Percentiles rank a stretch among this genome's conserved stretches.
phyloP scores from a whole-genome alignment of 2,888 invertebrate genomes.

The Synergus laeviventris region DNA sequence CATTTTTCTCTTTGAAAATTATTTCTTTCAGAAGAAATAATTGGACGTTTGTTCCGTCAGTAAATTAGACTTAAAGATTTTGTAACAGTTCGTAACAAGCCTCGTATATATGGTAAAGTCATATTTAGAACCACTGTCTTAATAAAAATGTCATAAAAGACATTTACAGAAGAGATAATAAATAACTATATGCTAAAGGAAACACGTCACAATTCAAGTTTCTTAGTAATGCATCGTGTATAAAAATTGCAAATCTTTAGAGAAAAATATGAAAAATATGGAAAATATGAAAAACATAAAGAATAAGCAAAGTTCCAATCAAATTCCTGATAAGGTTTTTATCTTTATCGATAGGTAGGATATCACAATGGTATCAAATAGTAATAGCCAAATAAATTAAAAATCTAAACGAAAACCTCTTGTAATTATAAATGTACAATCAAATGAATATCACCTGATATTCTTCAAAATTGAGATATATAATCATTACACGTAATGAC shows the following conservation, averaged over 20 bases:
- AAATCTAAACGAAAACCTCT: background rate
- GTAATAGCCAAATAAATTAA: background rate
- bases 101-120: background rate
- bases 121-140: background rate
- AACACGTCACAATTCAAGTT: background rate
- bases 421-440: background rate
- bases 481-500: background rate
- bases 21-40: background rate
- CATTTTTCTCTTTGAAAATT: background rate
- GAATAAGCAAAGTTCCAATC: too few relatives aligned
- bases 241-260: background rate
- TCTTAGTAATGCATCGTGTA: background rate
- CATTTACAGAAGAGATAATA: background rate
- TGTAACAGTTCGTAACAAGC: background rate
- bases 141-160: background rate
- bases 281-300: too few relatives aligned
- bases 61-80: too few relatives aligned
- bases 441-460: background rate
- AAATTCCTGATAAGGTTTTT: too few relatives aligned
- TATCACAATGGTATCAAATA: background rate
- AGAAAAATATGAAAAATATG: too few relatives aligned
- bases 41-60: background rate
- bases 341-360: background rate
- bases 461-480: background rate
- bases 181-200: background rate